Evolutionary conservation across 35 echinoderm and acorn worm genomes (phyloP), one percentile per base, ranked within the genome.

Genomic region (Heliocidaris erythrogramma): DNA sequence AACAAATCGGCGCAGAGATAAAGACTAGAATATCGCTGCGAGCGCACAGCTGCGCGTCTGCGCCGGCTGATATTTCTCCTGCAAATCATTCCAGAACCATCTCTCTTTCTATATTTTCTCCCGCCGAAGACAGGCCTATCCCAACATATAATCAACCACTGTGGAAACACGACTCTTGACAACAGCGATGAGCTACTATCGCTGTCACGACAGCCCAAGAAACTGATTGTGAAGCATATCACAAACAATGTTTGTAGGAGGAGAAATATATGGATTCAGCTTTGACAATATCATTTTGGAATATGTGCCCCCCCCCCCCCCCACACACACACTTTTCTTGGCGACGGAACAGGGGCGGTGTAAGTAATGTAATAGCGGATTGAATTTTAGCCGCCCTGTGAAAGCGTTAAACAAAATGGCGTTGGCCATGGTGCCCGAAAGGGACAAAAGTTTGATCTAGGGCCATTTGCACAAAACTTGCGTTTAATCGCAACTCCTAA

Each of bases 11-110:
- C 12, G 85, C n/a, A 86, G 85, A 27, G 87, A 89, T 2, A 48
- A 89, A 89, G 87, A 89, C 87, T 89, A 89, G 87, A 35, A 47
- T 48, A 48, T 32, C 31, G 87, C 87, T 89, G 47, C 87, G 13
- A 47, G 87, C 87, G 87, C 87, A 32, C 87, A 89, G 87, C 87
- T 89, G 87, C 87, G 29, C 87, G 87, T 89, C 87, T 89, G 87
- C 18, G 87, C 87, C 87, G 87, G 87, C 87, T 89, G 87, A 48
- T 27, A 21, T 78, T 78, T 78, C 65, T 78, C 65, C 27, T 78
- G 65, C 65, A n/a, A 78, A 71, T 27, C 27, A 78, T 78, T n/a
- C 27, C 65, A 78, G 7, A 78, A 56, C 52, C 52, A 12, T 56
- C 52, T 56, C 14, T 2, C 52, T 78, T 42, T 42, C 65, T n/a